Base-by-base conservation (phyloP, 2,888 invertebrate species). In the Tetranychus truncatus region DNA sequence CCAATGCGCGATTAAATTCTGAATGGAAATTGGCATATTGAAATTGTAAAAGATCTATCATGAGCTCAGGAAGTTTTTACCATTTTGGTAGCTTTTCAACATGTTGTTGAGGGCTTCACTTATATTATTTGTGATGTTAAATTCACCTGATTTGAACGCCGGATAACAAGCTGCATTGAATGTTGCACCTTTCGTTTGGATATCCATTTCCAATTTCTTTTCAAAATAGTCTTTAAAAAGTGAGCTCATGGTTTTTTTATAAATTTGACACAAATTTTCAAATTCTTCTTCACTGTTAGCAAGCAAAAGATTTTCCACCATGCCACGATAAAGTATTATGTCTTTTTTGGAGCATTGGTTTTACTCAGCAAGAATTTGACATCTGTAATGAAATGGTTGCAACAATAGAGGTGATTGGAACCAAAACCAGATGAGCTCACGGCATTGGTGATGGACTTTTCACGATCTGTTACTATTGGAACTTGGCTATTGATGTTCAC, bases 371-470 rank as follows among this genome's bases (percentile, higher is more conserved):
- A 65, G 9, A 1, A n/a, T 21, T 73, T 65, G 4, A 73, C 55
- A 73, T 73, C 66, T 15, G 24, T 5, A 6, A 55, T 18, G 18
- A 73, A 7, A 55, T 73, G 73, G n/a, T 65, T 46, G 15, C 21
- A 20, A n/a, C 73, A 73, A 11, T 11, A 73, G 3, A 65, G 15
- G 15, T 44, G 15, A 18, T 73, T 46, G 1, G 15, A n/a, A 1
- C 0, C 24, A 4, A 15, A 18, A 3, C 72, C 18, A 45, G 24
- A 24, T 8, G 8, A 15, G 34, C 45, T 44, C 11, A 73, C 55
- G 6, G 73, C 73, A 11, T 73, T 73, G 3, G n/a, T 21, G 18
- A 73, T 73, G 5, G 73, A 34, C 15, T 73, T 65, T 55, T 73
- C 73, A 20, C 73, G 46, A 21, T 73, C 73, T 3, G 45, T 45